Conservation (phyloP, 2,888 invertebrate species). For the Torymus auratus region DNA sequence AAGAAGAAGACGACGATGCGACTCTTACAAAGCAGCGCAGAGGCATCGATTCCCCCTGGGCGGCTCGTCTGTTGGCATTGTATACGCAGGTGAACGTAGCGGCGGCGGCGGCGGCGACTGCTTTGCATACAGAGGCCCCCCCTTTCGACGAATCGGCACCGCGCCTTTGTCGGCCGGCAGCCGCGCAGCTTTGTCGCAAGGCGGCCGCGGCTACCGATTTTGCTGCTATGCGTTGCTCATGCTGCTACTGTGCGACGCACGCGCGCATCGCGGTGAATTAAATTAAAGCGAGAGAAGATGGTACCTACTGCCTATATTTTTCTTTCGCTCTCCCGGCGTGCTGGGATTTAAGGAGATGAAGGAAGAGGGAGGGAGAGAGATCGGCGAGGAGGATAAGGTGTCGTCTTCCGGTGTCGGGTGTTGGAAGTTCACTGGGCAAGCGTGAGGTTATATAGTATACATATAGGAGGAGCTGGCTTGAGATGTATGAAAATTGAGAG, state of each 20-base stretch:
- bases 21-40: too few species aligned
- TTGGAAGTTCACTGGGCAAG: slow-evolving; percentile 1
- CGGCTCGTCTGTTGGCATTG: slow-evolving; percentile 21
- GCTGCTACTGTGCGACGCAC: slow-evolving; percentile 13
- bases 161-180: slow-evolving; percentile 46
- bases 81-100: slow-evolving; percentile 47
- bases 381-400: slow-evolving; percentile 22
- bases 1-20: background rate
- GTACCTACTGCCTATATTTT: slow-evolving; percentile 5
- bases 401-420: slow-evolving; percentile 43
- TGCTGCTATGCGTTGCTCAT: background rate
- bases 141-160: slow-evolving; percentile 47
- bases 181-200: slow-evolving; percentile 37
- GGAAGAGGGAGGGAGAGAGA: background rate
- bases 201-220: slow-evolving; percentile 42
- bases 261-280: slow-evolving; percentile 8
- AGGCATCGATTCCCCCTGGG: background rate
- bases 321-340: background rate
- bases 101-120: slow-evolving; percentile 4
- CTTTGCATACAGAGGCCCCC: slow-evolving; percentile 50
- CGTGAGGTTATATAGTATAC: background rate
- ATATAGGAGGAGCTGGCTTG: background rate
- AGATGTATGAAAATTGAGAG: background rate
- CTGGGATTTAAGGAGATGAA: background rate
- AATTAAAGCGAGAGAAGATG: slow-evolving; percentile 30